Evolutionary conservation across 92 coral and sea anemone species (phyloP), one percentile per base, ranked within the genome.

Genomic region (Actinernus sp.): DNA sequence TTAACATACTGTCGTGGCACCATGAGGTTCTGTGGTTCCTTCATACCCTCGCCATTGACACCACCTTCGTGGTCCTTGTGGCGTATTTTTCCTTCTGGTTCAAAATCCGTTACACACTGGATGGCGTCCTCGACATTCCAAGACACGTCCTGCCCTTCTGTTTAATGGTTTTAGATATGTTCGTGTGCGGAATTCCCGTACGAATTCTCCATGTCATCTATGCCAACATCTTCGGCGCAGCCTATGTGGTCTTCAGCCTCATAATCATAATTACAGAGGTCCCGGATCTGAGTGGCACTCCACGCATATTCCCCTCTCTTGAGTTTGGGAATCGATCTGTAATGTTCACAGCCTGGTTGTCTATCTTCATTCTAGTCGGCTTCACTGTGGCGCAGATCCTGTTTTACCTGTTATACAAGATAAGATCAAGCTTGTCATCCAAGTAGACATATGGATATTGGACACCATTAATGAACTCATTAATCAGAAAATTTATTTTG

Each of bases 11-110:
- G 26, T 81, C 83, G 1, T 90, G 92, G 88, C 72, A 87, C 4
- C 96, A 90, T 30, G 86, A 85, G 21, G 83, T 85, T 16, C 65
- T 78, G 28, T 90, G 96, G 96, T 44, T 85, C 14, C 53, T 90
- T 14, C 84, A 85, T 59, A 79, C 91, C 11, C 54, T 90, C 28
- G 83, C 96, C 0, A 73, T 86, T 22, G 79, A 85, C 85, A 70
- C 66, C 32, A 32, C 96, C 22, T 55, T 90, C 6, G 92, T 81
- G 1, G 45, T 83, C 22, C 43, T 65, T 39, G 84, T 58, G 14
- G 86, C 96, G 1, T 90, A 90, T 32, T 90, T 80, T 57, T 27
- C 92, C n/a, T 66, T 85, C 39, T 90, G 89, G 76, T 80, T 67
- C 43, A 59, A 64, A 25, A 63, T 44, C 40, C 85, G 64, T 12